Conservation (phyloP, 2,888 invertebrate species). For the Alviniconcha strummeri region DNA sequence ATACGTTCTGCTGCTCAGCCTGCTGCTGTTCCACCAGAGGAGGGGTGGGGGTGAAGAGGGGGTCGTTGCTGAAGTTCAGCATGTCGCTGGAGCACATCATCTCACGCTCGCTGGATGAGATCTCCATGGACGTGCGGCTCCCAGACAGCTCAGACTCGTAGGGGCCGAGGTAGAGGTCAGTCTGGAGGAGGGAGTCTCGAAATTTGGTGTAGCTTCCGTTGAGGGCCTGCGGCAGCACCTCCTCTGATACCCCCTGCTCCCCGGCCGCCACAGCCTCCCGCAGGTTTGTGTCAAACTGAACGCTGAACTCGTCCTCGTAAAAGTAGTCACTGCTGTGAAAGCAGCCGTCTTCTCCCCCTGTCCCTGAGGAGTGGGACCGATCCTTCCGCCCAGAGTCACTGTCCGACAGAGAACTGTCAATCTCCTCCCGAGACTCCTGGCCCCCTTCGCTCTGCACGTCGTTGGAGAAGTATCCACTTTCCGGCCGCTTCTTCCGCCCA, state of each 20-base stretch:
- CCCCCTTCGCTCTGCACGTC: slow-evolving; percentile 47
- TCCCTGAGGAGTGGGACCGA: slow-evolving; percentile 24
- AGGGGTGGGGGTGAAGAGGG: slow-evolving; percentile 66
- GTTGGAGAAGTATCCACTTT: slow-evolving; percentile 53
- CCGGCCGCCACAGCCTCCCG: slow-evolving; percentile 53
- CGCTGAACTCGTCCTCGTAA: slow-evolving; percentile 72
- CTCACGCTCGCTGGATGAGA: slow-evolving; percentile 64
- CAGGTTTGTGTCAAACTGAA: slow-evolving; percentile 66
- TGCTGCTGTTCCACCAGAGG: slow-evolving; percentile 44
- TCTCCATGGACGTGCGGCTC: slow-evolving; percentile 64
- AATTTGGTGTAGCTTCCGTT: slow-evolving; percentile 45
- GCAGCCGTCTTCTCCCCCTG: slow-evolving; percentile 57
- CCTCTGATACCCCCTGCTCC: slow-evolving; percentile 43
- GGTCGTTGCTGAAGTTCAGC: slow-evolving; percentile 65
- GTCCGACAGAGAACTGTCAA: slow-evolving; percentile 44
- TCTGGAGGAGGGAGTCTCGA: slow-evolving; percentile 39
- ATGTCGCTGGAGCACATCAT: slow-evolving; percentile 69
- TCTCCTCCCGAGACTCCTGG: slow-evolving; percentile 46
- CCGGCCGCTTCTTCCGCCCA: slow-evolving; percentile 39
- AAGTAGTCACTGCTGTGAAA: slow-evolving; percentile 71
- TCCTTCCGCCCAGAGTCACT: slow-evolving; percentile 4
- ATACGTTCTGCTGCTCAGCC: slow-evolving; percentile 40
- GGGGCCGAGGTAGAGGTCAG: slow-evolving; percentile 44
- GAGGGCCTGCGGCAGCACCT: slow-evolving; percentile 43
- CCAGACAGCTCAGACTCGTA: slow-evolving; percentile 65